Conservation (phyloP, 2,888 invertebrate species). For the Drosophila longiperda region DNA sequence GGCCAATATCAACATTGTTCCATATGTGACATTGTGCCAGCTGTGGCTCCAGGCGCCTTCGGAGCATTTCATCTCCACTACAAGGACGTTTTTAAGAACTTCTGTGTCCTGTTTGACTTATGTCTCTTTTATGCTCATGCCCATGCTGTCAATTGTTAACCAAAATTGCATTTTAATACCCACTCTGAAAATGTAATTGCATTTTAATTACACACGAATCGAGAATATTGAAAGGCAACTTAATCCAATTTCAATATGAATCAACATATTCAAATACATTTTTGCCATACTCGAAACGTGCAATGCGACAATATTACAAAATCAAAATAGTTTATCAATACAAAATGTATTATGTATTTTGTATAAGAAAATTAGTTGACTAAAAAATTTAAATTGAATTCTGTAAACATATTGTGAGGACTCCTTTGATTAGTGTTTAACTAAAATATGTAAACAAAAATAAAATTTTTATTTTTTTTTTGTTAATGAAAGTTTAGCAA, state of each 20-base stretch:
- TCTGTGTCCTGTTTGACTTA: constrained; percentile 3
- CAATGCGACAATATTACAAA: background rate
- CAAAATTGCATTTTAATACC: constrained; percentile 33
- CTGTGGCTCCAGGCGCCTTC: constrained; percentile 28
- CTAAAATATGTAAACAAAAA: background rate
- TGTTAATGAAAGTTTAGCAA: background rate
- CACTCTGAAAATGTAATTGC: constrained; percentile 45
- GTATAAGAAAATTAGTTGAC: background rate
- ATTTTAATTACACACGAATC: constrained; percentile 30
- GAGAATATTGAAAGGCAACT: background rate
- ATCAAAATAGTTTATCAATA: background rate
- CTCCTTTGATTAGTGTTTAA: background rate
- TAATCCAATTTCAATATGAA: background rate
- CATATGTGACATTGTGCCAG: constrained; percentile 51
- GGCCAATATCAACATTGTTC: constrained; percentile 57
- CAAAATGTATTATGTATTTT: background rate
- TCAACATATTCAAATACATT: background rate
- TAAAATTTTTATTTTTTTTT: background rate
- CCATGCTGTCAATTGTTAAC: constrained; percentile 34
- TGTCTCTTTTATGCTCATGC: constrained; percentile 1
- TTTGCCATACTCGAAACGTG: background rate
- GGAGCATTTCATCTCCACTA: constrained; percentile 35
- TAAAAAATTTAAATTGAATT: too few species aligned
- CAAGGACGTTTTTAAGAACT: constrained; percentile 27
- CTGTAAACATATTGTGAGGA: background rate